phyloP scores from a whole-genome alignment of 2,888 invertebrate genomes.

The Furcula furcula region DNA sequence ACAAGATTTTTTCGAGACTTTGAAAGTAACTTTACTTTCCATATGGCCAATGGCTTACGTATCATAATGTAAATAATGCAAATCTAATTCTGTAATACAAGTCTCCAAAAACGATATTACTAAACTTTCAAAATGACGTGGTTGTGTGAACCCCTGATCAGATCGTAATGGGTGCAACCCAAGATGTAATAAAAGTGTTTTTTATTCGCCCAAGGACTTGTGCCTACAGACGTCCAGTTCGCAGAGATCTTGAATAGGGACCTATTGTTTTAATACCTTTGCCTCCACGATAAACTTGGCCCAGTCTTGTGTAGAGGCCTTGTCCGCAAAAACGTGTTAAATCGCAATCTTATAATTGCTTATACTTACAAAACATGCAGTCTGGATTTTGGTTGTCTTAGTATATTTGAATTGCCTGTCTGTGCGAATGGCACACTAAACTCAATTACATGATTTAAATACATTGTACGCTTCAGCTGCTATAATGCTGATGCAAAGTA shows the following conservation, averaged over 20 bases:
- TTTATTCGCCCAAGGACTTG: constrained; percentile 63
- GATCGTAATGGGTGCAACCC: constrained; percentile 65
- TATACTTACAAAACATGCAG: constrained; percentile 14
- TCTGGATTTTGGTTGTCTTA: neutral
- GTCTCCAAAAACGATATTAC: no score
- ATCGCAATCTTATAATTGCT: constrained; percentile 13
- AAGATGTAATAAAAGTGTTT: constrained; percentile 77
- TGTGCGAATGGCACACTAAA: neutral
- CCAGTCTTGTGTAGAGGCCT: constrained; percentile 22
- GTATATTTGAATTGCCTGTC: neutral
- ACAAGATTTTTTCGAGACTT: neutral
- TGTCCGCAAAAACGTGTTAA: constrained; percentile 20
- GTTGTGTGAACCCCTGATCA: constrained; percentile 55
- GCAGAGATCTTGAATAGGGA: constrained; percentile 42
- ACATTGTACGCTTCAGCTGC: neutral
- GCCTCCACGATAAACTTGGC: constrained; percentile 35
- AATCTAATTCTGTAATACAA: constrained; percentile 19
- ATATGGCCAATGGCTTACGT: constrained; percentile 3
- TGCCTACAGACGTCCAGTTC: constrained; percentile 44
- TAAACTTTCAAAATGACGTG: constrained; percentile 54
- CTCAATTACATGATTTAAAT: neutral
- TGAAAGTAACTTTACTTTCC: neutral
- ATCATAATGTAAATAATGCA: constrained; percentile 12
- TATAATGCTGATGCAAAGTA: no score
- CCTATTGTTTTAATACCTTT: constrained; percentile 44